Evolutionary conservation across 2,888 invertebrate genomes (phyloP).

Genomic region (Monoplex corrugatus): DNA sequence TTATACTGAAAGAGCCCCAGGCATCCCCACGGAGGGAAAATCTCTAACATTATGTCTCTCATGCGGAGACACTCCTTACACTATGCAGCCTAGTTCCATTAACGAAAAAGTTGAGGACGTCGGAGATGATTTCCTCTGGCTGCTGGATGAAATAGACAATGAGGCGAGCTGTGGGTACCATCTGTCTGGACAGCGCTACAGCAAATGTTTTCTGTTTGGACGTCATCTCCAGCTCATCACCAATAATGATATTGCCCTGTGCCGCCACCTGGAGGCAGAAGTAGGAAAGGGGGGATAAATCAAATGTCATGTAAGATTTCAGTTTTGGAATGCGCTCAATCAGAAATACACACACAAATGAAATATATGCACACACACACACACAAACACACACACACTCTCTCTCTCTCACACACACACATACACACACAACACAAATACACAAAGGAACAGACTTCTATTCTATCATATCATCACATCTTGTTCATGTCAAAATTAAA

Average conservation of each 20-base stretch:
- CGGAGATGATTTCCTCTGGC: constrained; percentile 93
- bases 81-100: constrained; percentile 97
- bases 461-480: too few species aligned
- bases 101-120: constrained; percentile 97
- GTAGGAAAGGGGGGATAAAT: too few species aligned
- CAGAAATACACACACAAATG: too few species aligned
- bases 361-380: not conserved
- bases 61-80: too few species aligned
- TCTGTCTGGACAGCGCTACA: constrained; percentile 83
- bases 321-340: too few species aligned
- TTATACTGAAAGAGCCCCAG: too few species aligned
- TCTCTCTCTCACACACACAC: not conserved
- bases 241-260: constrained; percentile 93
- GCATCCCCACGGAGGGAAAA: too few species aligned
- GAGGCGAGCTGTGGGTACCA: constrained; percentile 94
- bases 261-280: constrained; percentile 87
- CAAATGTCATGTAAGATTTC: too few species aligned
- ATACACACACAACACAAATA: not conserved
- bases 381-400: not conserved
- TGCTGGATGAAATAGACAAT: constrained; percentile 91
- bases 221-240: constrained; percentile 91
- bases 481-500: too few species aligned
- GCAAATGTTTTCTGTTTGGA: constrained; percentile 82
- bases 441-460: too few species aligned
- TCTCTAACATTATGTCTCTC: too few species aligned